phyloP scores from a whole-genome alignment of 2,113 vertebrate species.

The Cacatua alba region DNA sequence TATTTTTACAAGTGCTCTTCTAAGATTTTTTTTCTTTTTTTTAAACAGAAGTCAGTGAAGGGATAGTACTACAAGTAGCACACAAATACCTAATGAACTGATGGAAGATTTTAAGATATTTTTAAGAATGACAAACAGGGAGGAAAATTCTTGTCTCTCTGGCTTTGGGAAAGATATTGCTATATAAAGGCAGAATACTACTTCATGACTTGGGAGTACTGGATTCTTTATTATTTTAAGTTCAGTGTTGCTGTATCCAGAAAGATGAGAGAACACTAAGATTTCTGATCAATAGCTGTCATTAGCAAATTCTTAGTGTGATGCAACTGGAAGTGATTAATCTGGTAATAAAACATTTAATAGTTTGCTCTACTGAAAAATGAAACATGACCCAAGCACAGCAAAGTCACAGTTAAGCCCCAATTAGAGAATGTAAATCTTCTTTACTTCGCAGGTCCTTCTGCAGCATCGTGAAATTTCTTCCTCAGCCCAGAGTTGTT shows the following conservation, averaged over 20 bases:
- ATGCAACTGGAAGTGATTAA: not conserved
- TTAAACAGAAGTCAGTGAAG: not conserved
- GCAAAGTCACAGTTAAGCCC: not conserved
- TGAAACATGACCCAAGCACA: not conserved
- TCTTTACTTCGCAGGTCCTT: not conserved
- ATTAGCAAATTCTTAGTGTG: not conserved
- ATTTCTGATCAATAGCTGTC: not conserved
- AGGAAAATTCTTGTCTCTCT: not conserved
- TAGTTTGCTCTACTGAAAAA: not conserved
- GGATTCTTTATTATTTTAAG: not conserved
- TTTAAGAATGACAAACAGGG: not conserved
- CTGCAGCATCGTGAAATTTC: not conserved
- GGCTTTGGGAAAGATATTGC: not conserved
- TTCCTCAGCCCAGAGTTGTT: not conserved
- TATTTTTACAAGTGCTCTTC: not conserved
- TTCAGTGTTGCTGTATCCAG: not conserved
- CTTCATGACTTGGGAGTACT: not conserved
- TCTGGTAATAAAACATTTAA: not conserved
- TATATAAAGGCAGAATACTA: not conserved
- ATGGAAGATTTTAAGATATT: not conserved
- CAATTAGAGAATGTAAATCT: not conserved
- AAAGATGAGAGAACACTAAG: not conserved
- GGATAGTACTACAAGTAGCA: not conserved
- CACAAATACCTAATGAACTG: not conserved
- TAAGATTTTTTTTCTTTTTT: not conserved